Percentiles rank a stretch among this genome's conserved stretches.
Evolutionary conservation across 2,113 vertebrate species (phyloP).

Genomic region (Ctenomys sociabilis): DNA sequence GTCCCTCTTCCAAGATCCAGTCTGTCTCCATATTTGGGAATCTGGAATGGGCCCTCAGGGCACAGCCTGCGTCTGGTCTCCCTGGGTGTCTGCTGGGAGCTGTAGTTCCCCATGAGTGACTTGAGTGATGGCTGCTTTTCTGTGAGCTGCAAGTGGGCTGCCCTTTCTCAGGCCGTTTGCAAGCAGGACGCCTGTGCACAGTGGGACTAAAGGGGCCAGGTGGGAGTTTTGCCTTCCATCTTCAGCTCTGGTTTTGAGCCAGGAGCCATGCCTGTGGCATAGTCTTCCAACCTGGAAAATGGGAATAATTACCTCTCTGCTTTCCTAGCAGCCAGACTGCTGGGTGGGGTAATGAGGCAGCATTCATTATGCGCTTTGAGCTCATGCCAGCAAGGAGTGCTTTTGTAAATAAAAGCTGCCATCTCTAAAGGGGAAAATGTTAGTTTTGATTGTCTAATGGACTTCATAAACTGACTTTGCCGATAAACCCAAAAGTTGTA

Average conservation of each 20-base stretch:
- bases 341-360: constrained; percentile 58
- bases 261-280: neutral
- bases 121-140: neutral
- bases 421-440: constrained; percentile 68
- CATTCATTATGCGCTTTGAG: constrained; percentile 62
- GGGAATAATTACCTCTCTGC: constrained; percentile 59
- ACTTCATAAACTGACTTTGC: constrained; percentile 2
- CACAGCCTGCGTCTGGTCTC: neutral
- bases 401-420: constrained; percentile 65
- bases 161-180: neutral
- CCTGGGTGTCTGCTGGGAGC: constrained; percentile 58
- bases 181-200: neutral
- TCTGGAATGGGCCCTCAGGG: constrained; percentile 74
- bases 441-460: constrained; percentile 59
- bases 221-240: neutral
- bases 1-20: constrained; percentile 82
- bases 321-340: constrained; percentile 26
- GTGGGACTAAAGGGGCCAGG: neutral
- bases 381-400: constrained; percentile 46
- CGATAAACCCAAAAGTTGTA: neutral
- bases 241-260: constrained; percentile 40
- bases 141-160: neutral
- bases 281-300: constrained; percentile 57
- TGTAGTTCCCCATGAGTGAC: constrained; percentile 62
- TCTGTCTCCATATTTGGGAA: constrained; percentile 88